A percentile compares a stretch with the other conserved stretches of the same genome.
phyloP scores from a whole-genome alignment of 2,888 invertebrate genomes.

The Phortica magna region DNA sequence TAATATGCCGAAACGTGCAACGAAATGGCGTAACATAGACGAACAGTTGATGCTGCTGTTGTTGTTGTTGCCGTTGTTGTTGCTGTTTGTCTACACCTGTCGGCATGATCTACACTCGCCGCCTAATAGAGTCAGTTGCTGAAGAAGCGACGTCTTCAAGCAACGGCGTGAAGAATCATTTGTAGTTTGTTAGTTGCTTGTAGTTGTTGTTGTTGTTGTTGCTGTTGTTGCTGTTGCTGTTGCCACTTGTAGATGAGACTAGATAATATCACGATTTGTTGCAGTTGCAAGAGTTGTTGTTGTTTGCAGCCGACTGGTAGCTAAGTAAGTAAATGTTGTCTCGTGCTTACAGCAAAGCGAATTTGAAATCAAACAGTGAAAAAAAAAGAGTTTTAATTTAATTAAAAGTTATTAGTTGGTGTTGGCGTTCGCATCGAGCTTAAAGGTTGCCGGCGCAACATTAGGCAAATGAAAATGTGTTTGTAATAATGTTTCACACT shows the following conservation, averaged over 20 bases:
- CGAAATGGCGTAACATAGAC: constrained; percentile 14
- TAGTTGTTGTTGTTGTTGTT: no score
- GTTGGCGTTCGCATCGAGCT: constrained; percentile 28
- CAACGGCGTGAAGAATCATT: constrained; percentile 24
- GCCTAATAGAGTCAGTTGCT: constrained; percentile 5
- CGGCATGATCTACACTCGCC: constrained; percentile 19
- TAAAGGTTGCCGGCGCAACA: constrained; percentile 39
- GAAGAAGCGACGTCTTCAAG: background rate
- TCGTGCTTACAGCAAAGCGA: constrained; percentile 42
- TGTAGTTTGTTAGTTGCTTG: background rate
- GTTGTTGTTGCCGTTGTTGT: background rate
- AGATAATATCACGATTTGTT: constrained; percentile 34
- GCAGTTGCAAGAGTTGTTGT: constrained; percentile 57
- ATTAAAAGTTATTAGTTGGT: constrained; percentile 69
- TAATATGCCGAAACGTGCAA: constrained; percentile 32
- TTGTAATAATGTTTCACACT: constrained; percentile 11
- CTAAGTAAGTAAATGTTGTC: constrained; percentile 31
- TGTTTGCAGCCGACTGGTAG: constrained; percentile 31
- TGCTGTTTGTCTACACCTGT: constrained; percentile 27
- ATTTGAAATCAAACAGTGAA: constrained; percentile 60
- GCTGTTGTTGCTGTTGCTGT: background rate
- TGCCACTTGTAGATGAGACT: constrained; percentile 14
- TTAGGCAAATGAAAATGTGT: constrained; percentile 41
- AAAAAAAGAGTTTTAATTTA: constrained; percentile 66
- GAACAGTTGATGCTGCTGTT: background rate